phyloP scores from a whole-genome alignment of 2,888 invertebrate species.

The Nomada fucata region DNA sequence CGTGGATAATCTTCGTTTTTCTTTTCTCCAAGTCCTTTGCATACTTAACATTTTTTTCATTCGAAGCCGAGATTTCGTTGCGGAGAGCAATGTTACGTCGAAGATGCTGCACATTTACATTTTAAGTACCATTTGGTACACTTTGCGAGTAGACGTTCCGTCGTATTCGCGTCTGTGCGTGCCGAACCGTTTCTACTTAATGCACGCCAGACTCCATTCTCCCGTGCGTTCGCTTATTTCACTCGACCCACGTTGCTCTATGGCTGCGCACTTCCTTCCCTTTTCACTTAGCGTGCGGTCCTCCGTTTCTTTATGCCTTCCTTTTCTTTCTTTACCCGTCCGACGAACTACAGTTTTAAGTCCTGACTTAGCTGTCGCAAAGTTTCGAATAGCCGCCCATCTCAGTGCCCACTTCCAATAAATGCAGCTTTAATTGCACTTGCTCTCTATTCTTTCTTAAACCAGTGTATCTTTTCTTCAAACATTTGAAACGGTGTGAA shows the following conservation, averaged over 20 bases:
- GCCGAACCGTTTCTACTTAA: constrained; percentile 35
- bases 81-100: constrained; percentile 6
- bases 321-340: not conserved
- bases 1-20: not conserved
- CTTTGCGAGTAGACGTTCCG: constrained; percentile 2
- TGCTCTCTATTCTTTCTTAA: not conserved
- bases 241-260: constrained; percentile 1
- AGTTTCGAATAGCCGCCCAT: not conserved
- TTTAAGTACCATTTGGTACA: not conserved
- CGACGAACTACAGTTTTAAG: not conserved
- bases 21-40: not conserved
- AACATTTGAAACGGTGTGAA: no score
- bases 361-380: not conserved
- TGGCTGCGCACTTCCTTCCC: not conserved
- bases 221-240: constrained; percentile 24
- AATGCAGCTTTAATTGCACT: not conserved
- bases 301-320: not conserved
- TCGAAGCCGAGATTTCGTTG: constrained; percentile 1
- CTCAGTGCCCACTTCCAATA: not conserved
- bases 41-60: not conserved
- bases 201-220: constrained; percentile 20
- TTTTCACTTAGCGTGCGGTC: not conserved
- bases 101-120: not conserved
- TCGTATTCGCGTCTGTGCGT: constrained; percentile 9
- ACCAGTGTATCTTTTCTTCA: no score